Evolutionary conservation across 2,797 vertebrate species (phyloP).

Genomic region (Sus cebifrons): DNA sequence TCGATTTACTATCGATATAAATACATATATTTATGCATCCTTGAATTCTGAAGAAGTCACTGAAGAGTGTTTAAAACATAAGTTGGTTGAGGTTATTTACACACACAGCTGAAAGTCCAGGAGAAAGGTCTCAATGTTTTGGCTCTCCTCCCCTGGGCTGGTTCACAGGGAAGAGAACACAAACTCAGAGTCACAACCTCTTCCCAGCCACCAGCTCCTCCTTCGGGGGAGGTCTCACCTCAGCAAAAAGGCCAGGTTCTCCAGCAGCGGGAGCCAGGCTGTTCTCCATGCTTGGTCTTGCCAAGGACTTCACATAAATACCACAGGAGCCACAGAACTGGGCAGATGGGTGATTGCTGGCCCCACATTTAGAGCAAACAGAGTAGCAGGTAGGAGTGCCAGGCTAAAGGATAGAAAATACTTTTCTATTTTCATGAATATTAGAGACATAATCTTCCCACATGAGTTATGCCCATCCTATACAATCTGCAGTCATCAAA

Average conservation of each 20-base stretch:
- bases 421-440: constrained; percentile 41
- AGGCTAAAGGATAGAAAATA: constrained; percentile 84
- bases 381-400: constrained; percentile 87
- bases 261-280: constrained; percentile 40
- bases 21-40: background rate
- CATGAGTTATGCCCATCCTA: background rate
- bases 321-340: constrained; percentile 93
- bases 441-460: constrained; percentile 26
- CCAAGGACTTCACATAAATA: constrained; percentile 89
- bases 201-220: background rate
- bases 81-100: background rate
- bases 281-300: constrained; percentile 66
- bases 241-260: constrained; percentile 23
- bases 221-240: constrained; percentile 86
- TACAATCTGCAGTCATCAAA: constrained; percentile 26
- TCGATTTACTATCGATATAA: background rate
- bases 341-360: constrained; percentile 91
- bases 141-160: background rate
- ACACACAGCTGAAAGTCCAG: background rate
- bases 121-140: background rate
- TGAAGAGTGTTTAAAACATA: background rate
- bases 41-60: constrained; percentile 65
- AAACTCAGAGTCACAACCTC: background rate
- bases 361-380: constrained; percentile 93
- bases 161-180: background rate